Conservation (phyloP, 2,888 invertebrate genomes). For the Sminthurinus aureus region DNA sequence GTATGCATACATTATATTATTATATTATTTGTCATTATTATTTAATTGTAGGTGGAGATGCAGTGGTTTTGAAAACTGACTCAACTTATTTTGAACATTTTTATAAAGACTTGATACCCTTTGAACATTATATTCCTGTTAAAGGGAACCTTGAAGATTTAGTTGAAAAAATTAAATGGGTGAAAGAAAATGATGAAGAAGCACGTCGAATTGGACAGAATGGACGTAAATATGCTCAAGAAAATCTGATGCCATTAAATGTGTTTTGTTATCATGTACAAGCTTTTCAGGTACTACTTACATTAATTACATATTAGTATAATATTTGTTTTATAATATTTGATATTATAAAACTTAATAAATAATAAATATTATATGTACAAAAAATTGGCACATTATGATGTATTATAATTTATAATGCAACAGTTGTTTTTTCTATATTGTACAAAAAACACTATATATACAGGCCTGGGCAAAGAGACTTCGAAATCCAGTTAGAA, state of each 20-base stretch:
- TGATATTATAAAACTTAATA: background rate
- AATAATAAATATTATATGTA: too few species aligned
- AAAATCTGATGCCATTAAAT: constrained; percentile 81
- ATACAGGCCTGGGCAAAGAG: constrained; percentile 78
- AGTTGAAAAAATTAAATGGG: constrained; percentile 80
- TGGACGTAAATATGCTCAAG: constrained; percentile 75
- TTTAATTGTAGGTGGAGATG: constrained; percentile 88
- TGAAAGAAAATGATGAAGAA: constrained; percentile 74
- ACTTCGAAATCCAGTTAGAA: constrained; percentile 68
- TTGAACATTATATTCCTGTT: constrained; percentile 84
- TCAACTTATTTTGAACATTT: constrained; percentile 96
- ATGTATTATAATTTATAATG: too few species aligned
- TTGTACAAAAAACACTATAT: constrained; percentile 54
- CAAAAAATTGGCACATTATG: too few species aligned
- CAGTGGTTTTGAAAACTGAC: constrained; percentile 88
- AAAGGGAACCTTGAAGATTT: constrained; percentile 82
- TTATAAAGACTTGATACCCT: constrained; percentile 77
- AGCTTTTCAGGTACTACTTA: constrained; percentile 69
- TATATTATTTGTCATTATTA: too few species aligned
- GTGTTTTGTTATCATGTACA: constrained; percentile 87
- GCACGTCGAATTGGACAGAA: constrained; percentile 73
- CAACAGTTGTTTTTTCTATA: constrained; percentile 22
- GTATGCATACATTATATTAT: too few species aligned
- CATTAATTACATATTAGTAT: too few species aligned
- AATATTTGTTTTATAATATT: too few species aligned